Evolutionary conservation across 2,113 vertebrate genomes (phyloP).

Genomic region (Sprattus sprattus): DNA sequence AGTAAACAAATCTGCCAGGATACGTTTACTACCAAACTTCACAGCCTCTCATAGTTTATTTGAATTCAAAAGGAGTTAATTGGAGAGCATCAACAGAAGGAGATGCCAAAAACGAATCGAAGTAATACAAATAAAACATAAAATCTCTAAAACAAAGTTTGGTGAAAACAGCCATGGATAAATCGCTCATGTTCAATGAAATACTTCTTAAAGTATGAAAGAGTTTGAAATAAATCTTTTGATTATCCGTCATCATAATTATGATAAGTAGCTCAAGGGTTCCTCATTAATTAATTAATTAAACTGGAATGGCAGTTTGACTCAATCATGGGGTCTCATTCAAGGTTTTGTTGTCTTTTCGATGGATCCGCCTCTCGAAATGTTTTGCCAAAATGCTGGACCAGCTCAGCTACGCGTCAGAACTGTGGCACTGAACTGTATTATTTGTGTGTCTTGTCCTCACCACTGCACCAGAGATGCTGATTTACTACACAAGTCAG

Average conservation of each 20-base stretch:
- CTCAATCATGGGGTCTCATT: neutral
- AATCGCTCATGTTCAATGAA: neutral
- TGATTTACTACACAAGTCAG: no score
- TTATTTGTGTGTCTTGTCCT: no score
- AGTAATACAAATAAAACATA: neutral
- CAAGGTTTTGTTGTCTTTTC: no score
- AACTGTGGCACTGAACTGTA: no score
- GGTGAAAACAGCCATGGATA: neutral
- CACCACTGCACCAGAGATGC: no score
- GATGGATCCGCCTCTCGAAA: no score
- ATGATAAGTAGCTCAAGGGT: neutral
- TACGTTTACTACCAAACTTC: neutral
- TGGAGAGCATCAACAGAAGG: neutral
- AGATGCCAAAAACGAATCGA: no score
- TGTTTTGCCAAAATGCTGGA: no score
- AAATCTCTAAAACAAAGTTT: neutral
- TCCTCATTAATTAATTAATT: neutral
- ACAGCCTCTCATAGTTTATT: neutral
- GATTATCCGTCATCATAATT: neutral
- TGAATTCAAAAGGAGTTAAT: neutral
- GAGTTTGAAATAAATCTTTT: neutral
- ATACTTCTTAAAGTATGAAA: neutral
- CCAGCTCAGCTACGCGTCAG: no score
- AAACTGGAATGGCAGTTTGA: neutral
- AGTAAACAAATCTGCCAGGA: neutral